Conservation (phyloP, 2,888 invertebrate species). For the Cremastinae sp. region DNA sequence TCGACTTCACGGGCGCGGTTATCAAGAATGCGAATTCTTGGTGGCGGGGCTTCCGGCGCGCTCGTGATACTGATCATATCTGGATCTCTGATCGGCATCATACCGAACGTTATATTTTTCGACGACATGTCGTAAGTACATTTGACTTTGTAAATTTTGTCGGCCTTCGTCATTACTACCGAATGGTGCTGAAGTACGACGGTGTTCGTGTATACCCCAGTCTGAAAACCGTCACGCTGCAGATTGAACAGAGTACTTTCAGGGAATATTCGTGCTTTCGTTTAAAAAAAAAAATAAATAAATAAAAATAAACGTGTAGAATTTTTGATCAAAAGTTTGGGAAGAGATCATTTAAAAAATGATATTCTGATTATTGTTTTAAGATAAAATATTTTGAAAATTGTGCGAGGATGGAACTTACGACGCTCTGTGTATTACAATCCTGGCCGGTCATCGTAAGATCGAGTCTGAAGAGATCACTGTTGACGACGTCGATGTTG, state of each 20-base stretch:
- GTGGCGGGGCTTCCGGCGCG: constrained; percentile 96
- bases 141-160: constrained; percentile 97
- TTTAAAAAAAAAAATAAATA: constrained; percentile 49
- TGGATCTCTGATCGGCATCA: constrained; percentile 98
- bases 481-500: constrained; percentile 96
- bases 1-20: constrained; percentile 93
- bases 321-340: no score
- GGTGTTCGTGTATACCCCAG: constrained; percentile 95
- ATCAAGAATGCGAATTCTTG: constrained; percentile 95
- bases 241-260: constrained; percentile 66
- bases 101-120: constrained; percentile 97
- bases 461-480: constrained; percentile 94
- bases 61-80: constrained; percentile 98
- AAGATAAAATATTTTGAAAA: constrained; percentile 1
- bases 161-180: constrained; percentile 97
- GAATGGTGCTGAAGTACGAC: constrained; percentile 97
- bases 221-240: constrained; percentile 84
- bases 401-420: constrained; percentile 82
- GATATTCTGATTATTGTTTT: neutral
- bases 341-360: no score
- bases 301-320: no score
- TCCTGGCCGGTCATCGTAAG: constrained; percentile 96
- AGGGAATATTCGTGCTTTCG: constrained; percentile 4
- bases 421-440: constrained; percentile 97
- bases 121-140: constrained; percentile 98